These are phyloP conservation scores for Falco concolor DNA, from an alignment of 2,797 vertebrate species.

Conservation along the genomic window DNA sequence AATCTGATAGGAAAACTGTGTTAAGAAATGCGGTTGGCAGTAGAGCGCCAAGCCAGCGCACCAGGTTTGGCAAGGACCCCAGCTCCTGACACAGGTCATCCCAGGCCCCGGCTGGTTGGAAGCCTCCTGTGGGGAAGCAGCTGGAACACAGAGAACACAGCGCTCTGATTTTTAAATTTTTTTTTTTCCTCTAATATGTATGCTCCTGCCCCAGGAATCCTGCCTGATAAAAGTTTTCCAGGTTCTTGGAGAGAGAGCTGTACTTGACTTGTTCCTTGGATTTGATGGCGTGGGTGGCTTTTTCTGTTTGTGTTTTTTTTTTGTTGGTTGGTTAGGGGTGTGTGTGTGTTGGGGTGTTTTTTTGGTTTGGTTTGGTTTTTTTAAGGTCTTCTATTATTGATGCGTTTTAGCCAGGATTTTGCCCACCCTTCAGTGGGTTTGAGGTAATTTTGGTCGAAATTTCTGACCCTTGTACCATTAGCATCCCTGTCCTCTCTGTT, in stretches of 20 bases:
- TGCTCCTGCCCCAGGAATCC: neutral
- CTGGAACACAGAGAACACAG: neutral
- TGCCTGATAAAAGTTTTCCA: neutral
- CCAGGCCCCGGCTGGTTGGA: neutral
- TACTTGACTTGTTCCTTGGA: neutral
- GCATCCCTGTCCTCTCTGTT: neutral
- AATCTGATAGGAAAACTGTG: neutral
- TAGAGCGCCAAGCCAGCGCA: rapidly evolving
- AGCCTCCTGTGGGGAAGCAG: neutral
- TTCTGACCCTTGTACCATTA: neutral
- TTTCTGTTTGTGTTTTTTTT: too few relatives aligned
- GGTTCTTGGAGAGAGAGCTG: neutral
- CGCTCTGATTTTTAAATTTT: rapidly evolving
- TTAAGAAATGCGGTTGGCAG: neutral
- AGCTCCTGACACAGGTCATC: neutral
- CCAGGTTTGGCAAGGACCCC: neutral
- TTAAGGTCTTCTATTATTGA: neutral
- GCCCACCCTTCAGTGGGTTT: neutral
- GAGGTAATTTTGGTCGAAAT: neutral
- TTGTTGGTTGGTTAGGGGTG: too few relatives aligned
- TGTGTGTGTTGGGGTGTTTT: neutral
- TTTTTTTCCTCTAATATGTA: neutral
- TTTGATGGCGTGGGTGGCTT: neutral
- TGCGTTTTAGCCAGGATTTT: neutral
- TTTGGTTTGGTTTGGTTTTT: neutral